Evolutionary conservation across 2,888 invertebrate species (phyloP).

Genomic region (Phaedon cochleariae): DNA sequence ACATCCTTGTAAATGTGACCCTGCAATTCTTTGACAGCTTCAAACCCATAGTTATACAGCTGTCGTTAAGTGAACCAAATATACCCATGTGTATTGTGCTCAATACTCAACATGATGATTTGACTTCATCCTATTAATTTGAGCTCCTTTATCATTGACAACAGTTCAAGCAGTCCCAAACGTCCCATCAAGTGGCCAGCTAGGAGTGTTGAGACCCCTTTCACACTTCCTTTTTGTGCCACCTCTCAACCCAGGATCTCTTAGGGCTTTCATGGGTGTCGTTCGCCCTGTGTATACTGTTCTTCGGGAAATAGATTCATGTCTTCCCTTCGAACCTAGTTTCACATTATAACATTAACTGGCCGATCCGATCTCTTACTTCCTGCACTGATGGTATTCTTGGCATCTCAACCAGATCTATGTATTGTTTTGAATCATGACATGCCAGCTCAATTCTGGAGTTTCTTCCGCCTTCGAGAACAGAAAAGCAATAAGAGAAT

Average conservation of each 20-base stretch:
- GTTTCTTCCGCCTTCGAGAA: no score
- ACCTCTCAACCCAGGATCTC: slow-evolving; percentile 55
- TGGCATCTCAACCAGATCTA: no score
- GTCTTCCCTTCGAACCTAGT: slow-evolving; percentile 58
- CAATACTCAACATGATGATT: not conserved
- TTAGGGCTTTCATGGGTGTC: slow-evolving; percentile 58
- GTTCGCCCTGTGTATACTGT: slow-evolving; percentile 58
- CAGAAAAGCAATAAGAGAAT: no score
- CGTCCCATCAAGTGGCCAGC: slow-evolving; percentile 64
- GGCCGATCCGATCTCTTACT: slow-evolving; percentile 35
- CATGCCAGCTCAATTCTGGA: no score
- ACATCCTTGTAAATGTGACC: no score
- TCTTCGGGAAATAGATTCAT: slow-evolving; percentile 62
- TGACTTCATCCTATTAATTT: not conserved
- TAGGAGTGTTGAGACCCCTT: slow-evolving; percentile 59
- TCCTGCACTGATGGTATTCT: no score
- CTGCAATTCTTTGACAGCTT: no score
- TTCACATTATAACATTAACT: slow-evolving; percentile 57
- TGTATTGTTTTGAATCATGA: no score
- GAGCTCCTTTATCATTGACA: not conserved
- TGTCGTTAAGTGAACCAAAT: no score
- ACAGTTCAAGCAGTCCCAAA: slow-evolving; percentile 53
- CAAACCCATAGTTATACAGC: no score
- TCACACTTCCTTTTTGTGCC: slow-evolving; percentile 34
- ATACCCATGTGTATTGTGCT: no score